phyloP scores from a whole-genome alignment of 2,113 vertebrate species.

The Clarias batrachus region DNA sequence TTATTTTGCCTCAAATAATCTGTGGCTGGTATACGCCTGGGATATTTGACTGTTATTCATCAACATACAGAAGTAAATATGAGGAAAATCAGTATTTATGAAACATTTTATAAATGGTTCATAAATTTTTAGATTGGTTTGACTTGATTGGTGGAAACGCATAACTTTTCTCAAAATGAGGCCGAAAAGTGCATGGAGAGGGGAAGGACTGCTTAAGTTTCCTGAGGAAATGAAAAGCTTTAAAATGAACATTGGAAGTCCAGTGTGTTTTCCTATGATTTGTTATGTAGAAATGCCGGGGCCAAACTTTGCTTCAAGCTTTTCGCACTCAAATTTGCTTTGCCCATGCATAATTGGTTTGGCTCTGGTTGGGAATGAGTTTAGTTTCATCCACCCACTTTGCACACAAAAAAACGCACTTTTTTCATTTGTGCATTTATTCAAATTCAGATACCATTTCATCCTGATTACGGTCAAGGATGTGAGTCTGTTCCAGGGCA shows the following conservation, averaged over 20 bases:
- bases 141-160: background rate
- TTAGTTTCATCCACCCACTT: background rate
- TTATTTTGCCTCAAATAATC: background rate
- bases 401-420: background rate
- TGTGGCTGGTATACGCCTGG: background rate
- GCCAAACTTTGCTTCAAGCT: background rate
- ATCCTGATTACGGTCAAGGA: background rate
- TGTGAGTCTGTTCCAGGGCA: background rate
- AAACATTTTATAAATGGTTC: background rate
- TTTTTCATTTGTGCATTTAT: background rate
- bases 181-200: background rate
- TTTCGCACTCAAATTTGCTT: background rate
- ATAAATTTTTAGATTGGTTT: background rate
- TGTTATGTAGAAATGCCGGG: background rate
- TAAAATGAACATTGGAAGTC: background rate
- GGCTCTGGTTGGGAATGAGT: background rate
- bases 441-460: background rate
- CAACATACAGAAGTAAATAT: background rate
- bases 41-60: background rate
- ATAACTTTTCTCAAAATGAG: background rate
- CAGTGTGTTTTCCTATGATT: background rate
- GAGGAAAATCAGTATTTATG: background rate
- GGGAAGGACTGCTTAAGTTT: background rate
- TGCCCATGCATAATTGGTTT: slow-evolving; percentile 4
- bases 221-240: slow-evolving; percentile 13